phyloP scores from a whole-genome alignment of 1,140 invertebrate species.

The Oedothorax gibbosus region DNA sequence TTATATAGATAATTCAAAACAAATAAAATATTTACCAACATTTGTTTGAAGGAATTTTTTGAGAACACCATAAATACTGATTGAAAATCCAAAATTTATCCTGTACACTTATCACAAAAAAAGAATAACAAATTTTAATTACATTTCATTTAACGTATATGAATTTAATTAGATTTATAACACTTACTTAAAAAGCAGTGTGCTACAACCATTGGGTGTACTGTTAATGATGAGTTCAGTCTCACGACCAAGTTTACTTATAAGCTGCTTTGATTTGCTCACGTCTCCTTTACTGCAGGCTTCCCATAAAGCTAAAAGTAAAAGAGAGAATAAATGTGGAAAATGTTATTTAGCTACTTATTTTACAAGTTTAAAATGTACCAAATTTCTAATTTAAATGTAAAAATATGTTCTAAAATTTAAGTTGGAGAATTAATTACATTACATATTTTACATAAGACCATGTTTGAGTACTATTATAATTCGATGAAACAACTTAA shows the following conservation, averaged over 20 bases:
- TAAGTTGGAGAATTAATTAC: too few species aligned
- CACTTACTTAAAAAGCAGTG: conserved; percentile 84
- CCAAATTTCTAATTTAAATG: too few species aligned
- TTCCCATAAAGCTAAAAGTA: conserved; percentile 75
- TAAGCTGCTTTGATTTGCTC: conserved; percentile 74
- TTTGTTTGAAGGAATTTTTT: too few species aligned
- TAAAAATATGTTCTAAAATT: too few species aligned
- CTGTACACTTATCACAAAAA: background rate
- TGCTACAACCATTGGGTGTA: conserved; percentile 86
- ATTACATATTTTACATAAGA: too few species aligned
- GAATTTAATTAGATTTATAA: background rate
- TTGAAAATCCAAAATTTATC: background rate
- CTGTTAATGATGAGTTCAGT: conserved; percentile 83
- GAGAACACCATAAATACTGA: too few species aligned
- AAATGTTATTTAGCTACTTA: too few species aligned
- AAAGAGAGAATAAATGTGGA: background rate
- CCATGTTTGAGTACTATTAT: too few species aligned
- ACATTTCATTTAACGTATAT: background rate
- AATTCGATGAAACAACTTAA: too few species aligned
- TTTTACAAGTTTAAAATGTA: too few species aligned
- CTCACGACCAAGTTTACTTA: conserved; percentile 76
- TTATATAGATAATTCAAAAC: too few species aligned
- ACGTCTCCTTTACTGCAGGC: conserved; percentile 79
- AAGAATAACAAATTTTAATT: background rate
- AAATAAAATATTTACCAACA: too few species aligned